A percentile compares a stretch with the other conserved stretches of the same genome.
These are phyloP conservation scores for Matsumyia berberina DNA, from an alignment of 2,888 invertebrate genomes.

Conservation along the genomic window DNA sequence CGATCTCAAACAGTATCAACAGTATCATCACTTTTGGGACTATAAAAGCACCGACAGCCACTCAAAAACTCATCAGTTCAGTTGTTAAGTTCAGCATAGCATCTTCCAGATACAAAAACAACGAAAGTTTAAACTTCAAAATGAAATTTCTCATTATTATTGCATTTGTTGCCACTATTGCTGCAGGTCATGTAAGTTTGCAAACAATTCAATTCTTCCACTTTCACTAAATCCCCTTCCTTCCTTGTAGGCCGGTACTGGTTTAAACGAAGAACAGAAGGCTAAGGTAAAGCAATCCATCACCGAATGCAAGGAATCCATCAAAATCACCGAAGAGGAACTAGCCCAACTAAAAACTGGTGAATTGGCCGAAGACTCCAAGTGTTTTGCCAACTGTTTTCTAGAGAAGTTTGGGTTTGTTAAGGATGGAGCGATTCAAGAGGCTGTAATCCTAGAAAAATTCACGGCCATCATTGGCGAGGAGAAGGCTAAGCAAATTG, in stretches of 20 bases:
- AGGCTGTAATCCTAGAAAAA: slow-evolving; percentile 76
- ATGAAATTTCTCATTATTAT: slow-evolving; percentile 80
- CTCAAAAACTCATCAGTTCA: slow-evolving; percentile 56
- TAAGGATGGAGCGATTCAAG: slow-evolving; percentile 79
- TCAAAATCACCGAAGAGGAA: slow-evolving; percentile 77
- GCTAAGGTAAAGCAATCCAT: slow-evolving; percentile 76
- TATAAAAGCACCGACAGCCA: slow-evolving; percentile 35
- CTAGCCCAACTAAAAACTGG: slow-evolving; percentile 78
- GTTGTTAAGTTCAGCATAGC: slow-evolving; percentile 44
- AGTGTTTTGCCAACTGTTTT: slow-evolving; percentile 82
- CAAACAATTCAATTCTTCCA: too few species aligned
- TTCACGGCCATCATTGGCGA: slow-evolving; percentile 78
- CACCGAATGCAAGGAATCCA: slow-evolving; percentile 78
- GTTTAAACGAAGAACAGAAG: slow-evolving; percentile 80
- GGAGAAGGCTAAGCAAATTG: slow-evolving; percentile 78
- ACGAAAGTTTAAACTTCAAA: slow-evolving; percentile 38
- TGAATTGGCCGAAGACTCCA: slow-evolving; percentile 77
- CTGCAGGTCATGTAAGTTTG: slow-evolving; percentile 78
- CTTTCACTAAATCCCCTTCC: too few species aligned
- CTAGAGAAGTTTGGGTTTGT: slow-evolving; percentile 80
- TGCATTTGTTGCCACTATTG: slow-evolving; percentile 76
- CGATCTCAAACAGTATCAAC: slow-evolving; percentile 11
- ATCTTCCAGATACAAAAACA: slow-evolving; percentile 23
- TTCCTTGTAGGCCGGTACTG: slow-evolving; percentile 24
- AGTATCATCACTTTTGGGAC: slow-evolving; percentile 11